Percentiles rank a stretch among this genome's conserved stretches.
Conservation (phyloP, 35 echinoderm and acorn worm genomes). For the Diadema setosum region DNA sequence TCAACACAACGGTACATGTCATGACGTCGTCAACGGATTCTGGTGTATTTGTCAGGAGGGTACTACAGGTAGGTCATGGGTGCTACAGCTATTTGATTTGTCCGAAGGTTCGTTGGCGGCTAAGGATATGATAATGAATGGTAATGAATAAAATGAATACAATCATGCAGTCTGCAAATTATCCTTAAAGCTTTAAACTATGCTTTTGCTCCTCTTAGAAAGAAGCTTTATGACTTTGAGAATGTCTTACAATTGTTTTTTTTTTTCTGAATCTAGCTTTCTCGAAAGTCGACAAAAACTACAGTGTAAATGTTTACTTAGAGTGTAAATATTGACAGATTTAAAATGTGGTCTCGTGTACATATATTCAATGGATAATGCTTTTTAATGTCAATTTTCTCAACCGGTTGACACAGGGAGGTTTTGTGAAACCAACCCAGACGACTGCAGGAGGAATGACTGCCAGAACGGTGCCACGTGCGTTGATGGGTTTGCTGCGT, state of each 20-base stretch:
- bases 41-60: constrained; percentile 45
- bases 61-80: neutral
- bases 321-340: no score
- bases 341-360: no score
- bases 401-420: no score
- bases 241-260: no score
- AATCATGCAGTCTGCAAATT: neutral
- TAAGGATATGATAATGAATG: neutral
- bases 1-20: constrained; percentile 72
- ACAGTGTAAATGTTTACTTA: no score
- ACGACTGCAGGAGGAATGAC: neutral
- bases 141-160: neutral
- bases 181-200: neutral
- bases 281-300: no score
- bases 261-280: no score
- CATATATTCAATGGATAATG: no score
- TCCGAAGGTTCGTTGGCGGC: neutral
- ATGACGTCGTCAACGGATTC: constrained; percentile 47
- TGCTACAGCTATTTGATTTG: neutral
- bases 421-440: neutral
- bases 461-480: constrained; percentile 52
- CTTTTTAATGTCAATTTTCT: no score
- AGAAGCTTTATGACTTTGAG: no score
- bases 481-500: constrained; percentile 32
- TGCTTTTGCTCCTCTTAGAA: no score